Evolutionary conservation across 1,140 invertebrate genomes (phyloP).

Genomic region (Pseudachorutes palmiensis): DNA sequence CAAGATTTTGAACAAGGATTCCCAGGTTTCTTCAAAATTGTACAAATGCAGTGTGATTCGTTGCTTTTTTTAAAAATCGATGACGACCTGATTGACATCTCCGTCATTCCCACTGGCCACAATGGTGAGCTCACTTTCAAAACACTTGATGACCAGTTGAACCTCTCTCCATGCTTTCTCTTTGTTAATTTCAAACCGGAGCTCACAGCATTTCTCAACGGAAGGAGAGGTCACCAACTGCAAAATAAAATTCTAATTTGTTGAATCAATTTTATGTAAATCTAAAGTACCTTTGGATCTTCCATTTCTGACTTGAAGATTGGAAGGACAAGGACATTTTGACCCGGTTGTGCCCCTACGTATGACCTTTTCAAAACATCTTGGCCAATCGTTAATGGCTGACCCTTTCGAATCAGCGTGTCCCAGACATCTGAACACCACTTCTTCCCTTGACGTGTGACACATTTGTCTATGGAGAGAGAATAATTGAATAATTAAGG

Average conservation of each 20-base stretch:
- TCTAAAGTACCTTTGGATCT: constrained; percentile 26
- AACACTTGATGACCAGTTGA: constrained; percentile 29
- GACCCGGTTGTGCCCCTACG: constrained; percentile 37
- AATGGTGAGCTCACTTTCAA: constrained; percentile 29
- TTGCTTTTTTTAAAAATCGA: constrained; percentile 26
- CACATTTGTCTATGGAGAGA: constrained; percentile 30
- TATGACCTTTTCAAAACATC: constrained; percentile 32
- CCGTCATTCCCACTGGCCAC: constrained; percentile 27
- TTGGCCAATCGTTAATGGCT: constrained; percentile 31
- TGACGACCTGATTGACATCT: constrained; percentile 28
- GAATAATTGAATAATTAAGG: too few relatives aligned
- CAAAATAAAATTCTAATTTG: constrained; percentile 1
- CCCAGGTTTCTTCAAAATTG: neutral
- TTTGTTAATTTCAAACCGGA: constrained; percentile 27
- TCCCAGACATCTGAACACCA: constrained; percentile 38
- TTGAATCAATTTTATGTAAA: neutral
- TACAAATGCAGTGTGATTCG: too few relatives aligned
- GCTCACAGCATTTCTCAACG: constrained; percentile 35
- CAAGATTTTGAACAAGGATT: neutral
- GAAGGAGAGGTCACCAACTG: constrained; percentile 34
- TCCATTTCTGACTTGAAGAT: constrained; percentile 30
- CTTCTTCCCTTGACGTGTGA: constrained; percentile 28
- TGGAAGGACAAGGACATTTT: constrained; percentile 32
- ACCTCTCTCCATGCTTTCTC: constrained; percentile 34
- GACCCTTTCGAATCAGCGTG: constrained; percentile 28